Evolutionary conservation across 37 sponge, comb jelly and placozoan genomes (phyloP), one percentile per base, ranked within the genome.

Genomic region (Dysidea cf. avara): DNA sequence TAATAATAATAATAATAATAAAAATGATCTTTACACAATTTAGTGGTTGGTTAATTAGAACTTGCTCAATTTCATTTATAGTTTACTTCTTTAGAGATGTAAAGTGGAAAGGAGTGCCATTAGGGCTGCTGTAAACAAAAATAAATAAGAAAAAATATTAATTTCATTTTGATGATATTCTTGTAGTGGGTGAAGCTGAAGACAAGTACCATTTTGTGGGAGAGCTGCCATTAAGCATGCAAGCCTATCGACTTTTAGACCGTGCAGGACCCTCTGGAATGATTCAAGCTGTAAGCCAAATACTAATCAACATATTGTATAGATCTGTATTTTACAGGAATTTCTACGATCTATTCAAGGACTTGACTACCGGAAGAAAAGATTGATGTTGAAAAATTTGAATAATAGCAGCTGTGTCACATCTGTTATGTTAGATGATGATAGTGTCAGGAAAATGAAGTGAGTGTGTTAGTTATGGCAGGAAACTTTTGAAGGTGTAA

Each of bases 221-320:
- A 25, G 87, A 87, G 47, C 61, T 81, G 3, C 83, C 83, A 2
- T 38, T 87, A 35, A 62, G 65, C 54, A 53, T 69, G 47, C 88
- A 87, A 37, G 73, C 39, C 1, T 82, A 78, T 64, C 53, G 65
- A 11, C 28, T 76, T 17, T 47, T 87, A 21, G 88, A 87, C 51
- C 56, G 71, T 55, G 26, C 12, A 47, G 88, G 88, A 0, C 78
- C 82, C 14, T 11, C 34, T n/a, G 88, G 88, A 1, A 72, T 87
- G 52, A 67, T 43, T 28, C 30, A 17, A 24, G 3, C 46, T 34
- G 87, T 87, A 24, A 64, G 77, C 49, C 21, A 35, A 39, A 21
- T 32, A 22, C 17, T 14, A 2, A 49, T 22, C 46, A 9, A 9
- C 9, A 9, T 9, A 43, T 43, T 9, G 9, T 43, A 43, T 43